Evolutionary conservation across 2,113 vertebrate genomes (phyloP).

Genomic region (Nestor notabilis): DNA sequence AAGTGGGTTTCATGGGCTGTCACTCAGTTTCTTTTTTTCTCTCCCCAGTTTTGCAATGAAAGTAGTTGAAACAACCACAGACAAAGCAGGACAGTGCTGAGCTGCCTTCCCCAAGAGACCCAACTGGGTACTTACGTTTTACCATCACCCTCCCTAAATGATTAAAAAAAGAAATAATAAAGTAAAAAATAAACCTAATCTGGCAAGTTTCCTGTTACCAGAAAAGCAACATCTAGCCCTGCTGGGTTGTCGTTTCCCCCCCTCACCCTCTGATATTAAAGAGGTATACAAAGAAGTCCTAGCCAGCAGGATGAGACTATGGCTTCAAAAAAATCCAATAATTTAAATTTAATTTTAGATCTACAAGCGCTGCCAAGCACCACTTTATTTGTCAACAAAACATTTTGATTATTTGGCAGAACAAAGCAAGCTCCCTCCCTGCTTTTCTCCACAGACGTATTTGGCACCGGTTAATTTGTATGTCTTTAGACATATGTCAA

Average conservation of each 20-base stretch:
- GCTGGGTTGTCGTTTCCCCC: background rate
- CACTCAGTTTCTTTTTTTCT: background rate
- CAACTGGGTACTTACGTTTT: accelerated
- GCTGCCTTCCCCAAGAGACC: background rate
- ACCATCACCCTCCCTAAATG: background rate
- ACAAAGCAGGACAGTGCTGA: background rate
- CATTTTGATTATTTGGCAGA: conserved; percentile 49
- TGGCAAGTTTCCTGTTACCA: background rate
- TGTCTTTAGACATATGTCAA: conserved; percentile 30
- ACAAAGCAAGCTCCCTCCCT: conserved; percentile 43
- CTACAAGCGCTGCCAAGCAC: conserved; percentile 17
- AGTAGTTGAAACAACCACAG: background rate
- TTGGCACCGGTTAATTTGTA: conserved; percentile 13
- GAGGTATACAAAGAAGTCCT: background rate
- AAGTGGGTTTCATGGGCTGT: background rate
- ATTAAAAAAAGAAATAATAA: background rate
- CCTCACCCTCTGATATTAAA: background rate
- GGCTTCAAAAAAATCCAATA: background rate
- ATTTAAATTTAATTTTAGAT: conserved; percentile 36
- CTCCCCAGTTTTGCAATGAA: background rate
- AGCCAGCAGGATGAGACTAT: background rate
- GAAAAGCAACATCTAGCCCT: background rate
- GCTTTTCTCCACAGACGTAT: conserved; percentile 25
- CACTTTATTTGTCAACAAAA: conserved; percentile 66
- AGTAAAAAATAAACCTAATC: background rate